A percentile compares a stretch with the other conserved stretches of the same genome.
Conservation (phyloP, 2,797 vertebrate genomes). For the Scomberomorus guttatus region DNA sequence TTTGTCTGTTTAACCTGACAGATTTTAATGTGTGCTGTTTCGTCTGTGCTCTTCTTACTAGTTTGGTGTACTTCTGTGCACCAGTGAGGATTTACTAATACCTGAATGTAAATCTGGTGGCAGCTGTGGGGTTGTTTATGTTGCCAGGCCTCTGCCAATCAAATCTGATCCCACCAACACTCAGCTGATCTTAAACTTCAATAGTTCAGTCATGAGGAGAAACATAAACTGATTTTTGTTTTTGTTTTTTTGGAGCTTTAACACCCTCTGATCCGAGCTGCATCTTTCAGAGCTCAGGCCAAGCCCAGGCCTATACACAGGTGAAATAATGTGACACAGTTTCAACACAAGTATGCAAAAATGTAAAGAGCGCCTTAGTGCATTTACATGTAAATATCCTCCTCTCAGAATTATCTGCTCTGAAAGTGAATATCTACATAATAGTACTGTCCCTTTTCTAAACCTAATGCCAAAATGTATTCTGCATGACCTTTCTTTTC, state of each 20-base stretch:
- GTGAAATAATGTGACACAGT: slow-evolving; percentile 45
- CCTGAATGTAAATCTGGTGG: too few relatives aligned
- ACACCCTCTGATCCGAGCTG: slow-evolving; percentile 15
- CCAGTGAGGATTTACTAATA: too few relatives aligned
- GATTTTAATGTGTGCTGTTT: not conserved
- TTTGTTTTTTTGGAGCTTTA: slow-evolving; percentile 44
- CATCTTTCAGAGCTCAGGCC: slow-evolving; percentile 34
- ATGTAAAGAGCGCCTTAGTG: slow-evolving; percentile 67
- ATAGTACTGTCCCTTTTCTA: slow-evolving; percentile 79
- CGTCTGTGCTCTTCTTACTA: too few relatives aligned
- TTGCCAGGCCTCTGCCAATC: not conserved
- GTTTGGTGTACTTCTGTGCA: too few relatives aligned
- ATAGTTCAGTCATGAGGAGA: not conserved
- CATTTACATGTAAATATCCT: slow-evolving; percentile 66
- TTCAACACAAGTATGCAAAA: slow-evolving; percentile 35
- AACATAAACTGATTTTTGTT: not conserved
- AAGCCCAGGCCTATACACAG: slow-evolving; percentile 48
- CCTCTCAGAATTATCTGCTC: slow-evolving; percentile 36
- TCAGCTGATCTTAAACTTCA: too few relatives aligned
- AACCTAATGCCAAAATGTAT: slow-evolving; percentile 73
- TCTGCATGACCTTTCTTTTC: slow-evolving; percentile 15
- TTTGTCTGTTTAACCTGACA: not conserved
- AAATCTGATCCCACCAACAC: not conserved
- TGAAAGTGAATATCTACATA: slow-evolving; percentile 56
- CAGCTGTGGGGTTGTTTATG: too few relatives aligned